phyloP scores from a whole-genome alignment of 1,140 invertebrate genomes.

The Sitobion miscanthi region DNA sequence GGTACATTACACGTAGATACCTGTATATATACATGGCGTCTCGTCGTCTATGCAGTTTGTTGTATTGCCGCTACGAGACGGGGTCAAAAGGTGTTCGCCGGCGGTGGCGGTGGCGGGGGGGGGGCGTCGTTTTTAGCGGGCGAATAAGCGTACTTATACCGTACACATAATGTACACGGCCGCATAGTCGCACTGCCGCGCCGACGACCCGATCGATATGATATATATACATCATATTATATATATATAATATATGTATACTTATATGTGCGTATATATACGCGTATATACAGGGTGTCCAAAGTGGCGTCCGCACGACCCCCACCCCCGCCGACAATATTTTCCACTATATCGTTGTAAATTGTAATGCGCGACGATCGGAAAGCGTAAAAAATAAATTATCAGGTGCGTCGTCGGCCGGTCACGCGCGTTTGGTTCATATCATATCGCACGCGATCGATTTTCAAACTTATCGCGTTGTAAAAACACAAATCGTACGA shows the following conservation, averaged over 20 bases:
- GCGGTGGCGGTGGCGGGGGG: no score
- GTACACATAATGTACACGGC: neutral
- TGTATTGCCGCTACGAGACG: neutral
- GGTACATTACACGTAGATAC: neutral
- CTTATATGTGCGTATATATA: no score
- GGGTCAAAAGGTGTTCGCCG: conserved; percentile 37
- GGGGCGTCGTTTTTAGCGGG: neutral
- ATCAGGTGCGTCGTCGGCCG: no score
- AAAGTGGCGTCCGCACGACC: neutral
- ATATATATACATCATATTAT: neutral
- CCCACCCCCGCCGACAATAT: neutral
- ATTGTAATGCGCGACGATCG: neutral
- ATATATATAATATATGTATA: neutral
- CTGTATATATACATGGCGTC: neutral
- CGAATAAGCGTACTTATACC: neutral
- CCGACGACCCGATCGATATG: neutral
- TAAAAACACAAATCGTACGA: neutral
- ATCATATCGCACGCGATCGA: neutral
- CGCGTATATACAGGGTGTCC: neutral
- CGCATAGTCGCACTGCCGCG: neutral
- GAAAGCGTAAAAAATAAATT: neutral
- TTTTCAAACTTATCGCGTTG: neutral
- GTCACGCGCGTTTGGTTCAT: no score
- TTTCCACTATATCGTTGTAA: neutral
- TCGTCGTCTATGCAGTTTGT: neutral